Conservation (phyloP, 2,797 vertebrate species). For the Sebastes oblongus region DNA sequence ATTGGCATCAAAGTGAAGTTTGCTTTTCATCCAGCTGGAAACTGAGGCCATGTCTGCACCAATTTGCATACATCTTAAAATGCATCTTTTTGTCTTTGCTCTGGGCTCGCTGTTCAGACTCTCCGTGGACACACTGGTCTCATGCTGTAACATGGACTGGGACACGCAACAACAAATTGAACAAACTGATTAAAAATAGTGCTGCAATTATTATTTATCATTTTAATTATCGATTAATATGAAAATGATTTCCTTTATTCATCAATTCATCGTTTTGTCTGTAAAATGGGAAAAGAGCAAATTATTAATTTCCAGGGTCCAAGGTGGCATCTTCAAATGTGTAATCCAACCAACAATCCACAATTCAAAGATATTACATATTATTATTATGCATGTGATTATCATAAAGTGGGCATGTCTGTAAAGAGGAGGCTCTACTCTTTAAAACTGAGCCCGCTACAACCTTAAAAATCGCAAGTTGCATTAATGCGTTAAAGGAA, state of each 20-base stretch:
- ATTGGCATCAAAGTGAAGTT: conserved; percentile 53
- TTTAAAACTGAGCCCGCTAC: too few relatives aligned
- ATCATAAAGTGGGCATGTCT: too few relatives aligned
- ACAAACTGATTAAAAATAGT: background rate
- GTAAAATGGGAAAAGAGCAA: background rate
- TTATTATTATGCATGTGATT: background rate
- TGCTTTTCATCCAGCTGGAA: conserved; percentile 44
- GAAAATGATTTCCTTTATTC: background rate
- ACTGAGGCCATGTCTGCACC: conserved; percentile 34
- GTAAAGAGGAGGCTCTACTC: fast-evolving
- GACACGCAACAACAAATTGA: background rate
- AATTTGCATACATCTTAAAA: conserved; percentile 39
- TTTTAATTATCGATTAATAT: background rate
- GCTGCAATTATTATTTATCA: background rate
- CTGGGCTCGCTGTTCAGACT: background rate
- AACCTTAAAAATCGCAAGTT: too few relatives aligned
- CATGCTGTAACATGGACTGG: background rate
- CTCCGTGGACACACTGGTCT: background rate
- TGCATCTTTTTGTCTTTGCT: conserved; percentile 15
- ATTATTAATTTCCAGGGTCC: background rate
- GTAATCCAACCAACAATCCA: background rate
- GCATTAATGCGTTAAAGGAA: too few relatives aligned
- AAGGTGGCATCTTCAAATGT: background rate
- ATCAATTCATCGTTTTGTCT: background rate
- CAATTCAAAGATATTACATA: background rate